phyloP scores from a whole-genome alignment of 1,140 invertebrate species.

The Glomeris maerens region DNA sequence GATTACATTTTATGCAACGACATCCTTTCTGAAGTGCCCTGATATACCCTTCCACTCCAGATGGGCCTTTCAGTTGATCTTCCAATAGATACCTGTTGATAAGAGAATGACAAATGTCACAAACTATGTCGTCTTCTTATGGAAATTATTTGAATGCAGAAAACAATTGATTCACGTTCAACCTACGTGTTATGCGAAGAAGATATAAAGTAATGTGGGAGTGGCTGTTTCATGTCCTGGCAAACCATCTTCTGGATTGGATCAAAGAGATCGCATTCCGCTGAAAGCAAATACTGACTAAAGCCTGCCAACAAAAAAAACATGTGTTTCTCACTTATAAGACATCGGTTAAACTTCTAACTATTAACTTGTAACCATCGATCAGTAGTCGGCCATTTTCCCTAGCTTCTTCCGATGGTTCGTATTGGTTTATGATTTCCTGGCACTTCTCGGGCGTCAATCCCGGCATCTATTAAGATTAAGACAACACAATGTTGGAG shows the following conservation, averaged over 20 bases:
- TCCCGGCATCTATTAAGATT: slow-evolving; percentile 35
- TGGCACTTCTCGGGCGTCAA: slow-evolving; percentile 38
- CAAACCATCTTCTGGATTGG: slow-evolving; percentile 35
- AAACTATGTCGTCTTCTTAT: background rate
- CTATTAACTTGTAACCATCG: slow-evolving; percentile 36
- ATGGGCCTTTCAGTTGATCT: slow-evolving; percentile 38
- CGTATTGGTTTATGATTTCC: slow-evolving; percentile 41
- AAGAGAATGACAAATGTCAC: background rate
- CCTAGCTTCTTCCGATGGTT: slow-evolving; percentile 42
- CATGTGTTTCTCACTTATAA: background rate
- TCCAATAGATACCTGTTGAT: slow-evolving; percentile 31
- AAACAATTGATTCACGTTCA: no score
- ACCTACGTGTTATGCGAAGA: slow-evolving; percentile 46
- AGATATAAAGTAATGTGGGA: slow-evolving; percentile 47
- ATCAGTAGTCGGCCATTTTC: slow-evolving; percentile 40
- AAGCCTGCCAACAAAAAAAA: slow-evolving; percentile 34
- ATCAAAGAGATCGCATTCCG: slow-evolving; percentile 44
- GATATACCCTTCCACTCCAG: slow-evolving; percentile 36
- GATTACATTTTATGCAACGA: slow-evolving; percentile 31
- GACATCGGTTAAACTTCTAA: background rate
- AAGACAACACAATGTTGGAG: background rate
- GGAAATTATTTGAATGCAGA: slow-evolving; percentile 3
- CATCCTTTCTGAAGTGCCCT: slow-evolving; percentile 31
- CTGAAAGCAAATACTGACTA: slow-evolving; percentile 42
- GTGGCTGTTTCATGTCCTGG: slow-evolving; percentile 44